Evolutionary conservation across 2,888 invertebrate species (phyloP), one percentile per base, ranked within the genome.

Genomic region (Crematogaster levior): DNA sequence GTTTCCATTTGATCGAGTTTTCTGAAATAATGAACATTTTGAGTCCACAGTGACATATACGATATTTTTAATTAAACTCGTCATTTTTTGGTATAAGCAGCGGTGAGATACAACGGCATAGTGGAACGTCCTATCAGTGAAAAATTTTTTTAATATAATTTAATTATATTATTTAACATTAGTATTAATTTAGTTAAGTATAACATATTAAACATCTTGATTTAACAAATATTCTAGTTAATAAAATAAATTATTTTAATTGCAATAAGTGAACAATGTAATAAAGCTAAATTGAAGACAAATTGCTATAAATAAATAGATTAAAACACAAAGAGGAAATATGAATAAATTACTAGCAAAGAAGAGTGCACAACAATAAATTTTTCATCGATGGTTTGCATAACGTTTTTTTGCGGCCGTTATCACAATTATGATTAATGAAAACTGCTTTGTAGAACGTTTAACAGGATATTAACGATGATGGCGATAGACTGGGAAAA

Each of bases 61-160:
- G 12, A 3, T 81, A 24, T n/a, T 84, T 3, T 72, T 72, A 24
- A 3, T 77, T 6, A 81, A 81, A 51, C 53, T 85, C 15, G 48
- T 65, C 9, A 77, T 72, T 46, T 48, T 84, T 10, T 85, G 81
- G 66, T 63, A 10, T 9, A 84, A 85, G 30, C 24, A 65, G 10
- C 43, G 85, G 84, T 84, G 66, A 85, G 81, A 51, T 24, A 61
- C 7, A 48, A 48, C 48, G 21, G 48, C n/a, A 21, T n/a, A 61
- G 37, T 3, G 37, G 37, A 21, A 10, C 5, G n/a, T n/a, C n/a
- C n/a, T 37, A 37, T 61, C 61, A 37, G 3, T 61, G 61, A 61
- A 61, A 37, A 61, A 61, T 61, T 61, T 37, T 12, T 60, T 60
- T 30, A 58, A 27, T 34, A 10, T 27, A 5, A 60, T n/a, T 58